Evolutionary conservation across 2,888 invertebrate genomes (phyloP).

Genomic region (Parnassius smintheus): DNA sequence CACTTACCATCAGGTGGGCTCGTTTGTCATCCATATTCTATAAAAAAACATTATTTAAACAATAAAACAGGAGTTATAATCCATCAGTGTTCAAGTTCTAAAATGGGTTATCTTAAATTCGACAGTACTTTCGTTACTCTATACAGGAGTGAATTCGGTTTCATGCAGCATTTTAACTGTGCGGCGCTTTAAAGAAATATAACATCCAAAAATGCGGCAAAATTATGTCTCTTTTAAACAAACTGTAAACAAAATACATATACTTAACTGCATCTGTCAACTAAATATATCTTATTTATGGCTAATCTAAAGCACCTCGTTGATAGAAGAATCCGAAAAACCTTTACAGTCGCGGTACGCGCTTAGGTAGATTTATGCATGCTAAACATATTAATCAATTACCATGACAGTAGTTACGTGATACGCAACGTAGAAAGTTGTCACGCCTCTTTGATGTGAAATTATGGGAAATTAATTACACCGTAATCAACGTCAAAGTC

Average conservation of each 20-base stretch:
- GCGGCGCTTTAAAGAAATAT: too few relatives aligned
- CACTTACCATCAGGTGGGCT: too few relatives aligned
- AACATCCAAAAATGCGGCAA: too few relatives aligned
- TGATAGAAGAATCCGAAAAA: neutral
- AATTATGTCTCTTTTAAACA: too few relatives aligned
- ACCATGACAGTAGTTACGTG: slow-evolving; percentile 8
- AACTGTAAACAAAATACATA: neutral
- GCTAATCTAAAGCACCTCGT: neutral
- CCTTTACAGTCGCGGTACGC: neutral
- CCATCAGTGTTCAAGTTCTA: too few relatives aligned
- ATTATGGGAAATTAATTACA: slow-evolving; percentile 16
- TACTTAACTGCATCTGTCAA: neutral
- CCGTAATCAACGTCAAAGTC: neutral
- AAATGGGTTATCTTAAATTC: too few relatives aligned
- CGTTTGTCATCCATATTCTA: too few relatives aligned
- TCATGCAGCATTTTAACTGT: too few relatives aligned
- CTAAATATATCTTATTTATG: slow-evolving; percentile 3
- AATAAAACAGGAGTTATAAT: too few relatives aligned
- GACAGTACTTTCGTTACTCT: too few relatives aligned
- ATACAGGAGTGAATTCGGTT: too few relatives aligned
- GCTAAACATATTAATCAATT: slow-evolving; percentile 16
- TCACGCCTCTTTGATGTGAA: slow-evolving; percentile 12
- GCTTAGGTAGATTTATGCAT: neutral
- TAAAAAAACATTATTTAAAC: too few relatives aligned
- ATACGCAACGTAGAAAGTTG: slow-evolving; percentile 23